Conservation (phyloP, 2,888 invertebrate species). For the Tethea ocularis region DNA sequence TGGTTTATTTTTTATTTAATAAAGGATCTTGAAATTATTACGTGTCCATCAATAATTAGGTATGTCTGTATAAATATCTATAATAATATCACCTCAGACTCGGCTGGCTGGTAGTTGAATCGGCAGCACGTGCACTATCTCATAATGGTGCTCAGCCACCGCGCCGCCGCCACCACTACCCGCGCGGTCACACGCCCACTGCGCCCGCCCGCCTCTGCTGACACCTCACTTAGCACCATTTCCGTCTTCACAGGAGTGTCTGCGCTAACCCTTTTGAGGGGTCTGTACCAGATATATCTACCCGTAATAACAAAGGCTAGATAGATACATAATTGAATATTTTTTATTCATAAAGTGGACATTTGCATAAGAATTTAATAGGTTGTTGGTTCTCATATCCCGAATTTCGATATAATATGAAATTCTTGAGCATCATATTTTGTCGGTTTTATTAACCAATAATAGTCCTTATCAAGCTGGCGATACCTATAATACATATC, state of each 20-base stretch:
- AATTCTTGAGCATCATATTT: no score
- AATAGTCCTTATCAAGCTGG: not conserved
- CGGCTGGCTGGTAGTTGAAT: not conserved
- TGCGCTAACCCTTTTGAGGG: slow-evolving; percentile 25
- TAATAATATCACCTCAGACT: not conserved
- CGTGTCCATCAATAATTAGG: no score
- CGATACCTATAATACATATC: not conserved
- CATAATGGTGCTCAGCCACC: slow-evolving; percentile 36
- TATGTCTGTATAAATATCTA: not conserved
- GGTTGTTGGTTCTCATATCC: not conserved
- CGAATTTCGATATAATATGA: not conserved
- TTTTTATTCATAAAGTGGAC: not conserved
- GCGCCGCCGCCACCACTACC: slow-evolving; percentile 19
- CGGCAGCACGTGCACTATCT: slow-evolving; percentile 57
- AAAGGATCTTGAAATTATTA: not conserved
- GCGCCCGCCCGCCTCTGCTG: slow-evolving; percentile 39
- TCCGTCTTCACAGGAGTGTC: slow-evolving; percentile 52
- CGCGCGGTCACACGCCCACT: slow-evolving; percentile 12
- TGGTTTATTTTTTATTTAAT: no score
- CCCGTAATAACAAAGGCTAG: not conserved
- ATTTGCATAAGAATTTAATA: not conserved
- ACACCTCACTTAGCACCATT: slow-evolving; percentile 64
- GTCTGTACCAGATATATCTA: slow-evolving; percentile 15
- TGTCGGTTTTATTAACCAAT: no score
- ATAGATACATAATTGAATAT: not conserved